These are phyloP conservation scores for Hafferia zeledoni DNA, from an alignment of 2,797 vertebrate species.

Conservation along the genomic window DNA sequence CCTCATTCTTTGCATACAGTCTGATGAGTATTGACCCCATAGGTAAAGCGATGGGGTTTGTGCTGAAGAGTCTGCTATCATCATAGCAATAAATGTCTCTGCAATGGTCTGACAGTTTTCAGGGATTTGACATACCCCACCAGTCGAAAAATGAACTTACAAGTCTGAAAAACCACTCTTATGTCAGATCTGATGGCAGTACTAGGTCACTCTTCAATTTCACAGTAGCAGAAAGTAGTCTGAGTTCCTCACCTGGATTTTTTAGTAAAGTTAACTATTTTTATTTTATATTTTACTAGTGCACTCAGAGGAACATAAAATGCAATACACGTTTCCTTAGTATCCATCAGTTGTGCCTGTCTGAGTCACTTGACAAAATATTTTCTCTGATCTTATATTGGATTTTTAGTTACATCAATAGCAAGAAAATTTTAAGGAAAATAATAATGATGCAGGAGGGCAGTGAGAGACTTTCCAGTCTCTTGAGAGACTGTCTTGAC, in stretches of 20 bases:
- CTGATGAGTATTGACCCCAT: neutral
- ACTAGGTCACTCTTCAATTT: conserved; percentile 33
- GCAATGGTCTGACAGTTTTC: conserved; percentile 13
- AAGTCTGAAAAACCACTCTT: conserved; percentile 18
- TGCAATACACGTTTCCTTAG: conserved; percentile 14
- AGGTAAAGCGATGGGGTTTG: neutral
- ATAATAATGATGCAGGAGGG: conserved; percentile 37
- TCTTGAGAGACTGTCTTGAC: conserved; percentile 38
- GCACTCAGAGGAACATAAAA: conserved; percentile 4
- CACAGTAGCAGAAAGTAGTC: neutral
- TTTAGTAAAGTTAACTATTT: conserved; percentile 29
- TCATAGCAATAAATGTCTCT: neutral
- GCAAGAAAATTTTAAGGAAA: conserved; percentile 21
- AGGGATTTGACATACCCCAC: neutral
- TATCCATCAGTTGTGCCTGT: conserved; percentile 46
- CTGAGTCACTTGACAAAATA: conserved; percentile 57
- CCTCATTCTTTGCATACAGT: neutral
- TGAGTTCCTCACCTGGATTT: conserved; percentile 14
- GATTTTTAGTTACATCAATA: conserved; percentile 40
- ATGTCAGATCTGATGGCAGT: conserved; percentile 29
- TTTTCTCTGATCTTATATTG: conserved; percentile 42
- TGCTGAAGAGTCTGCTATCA: neutral
- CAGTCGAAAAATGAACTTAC: conserved; percentile 13
- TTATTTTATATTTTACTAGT: neutral
- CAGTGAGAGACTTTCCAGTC: conserved; percentile 22